Evolutionary conservation across 2,113 vertebrate genomes (phyloP).

Genomic region (Nannospalax galili): DNA sequence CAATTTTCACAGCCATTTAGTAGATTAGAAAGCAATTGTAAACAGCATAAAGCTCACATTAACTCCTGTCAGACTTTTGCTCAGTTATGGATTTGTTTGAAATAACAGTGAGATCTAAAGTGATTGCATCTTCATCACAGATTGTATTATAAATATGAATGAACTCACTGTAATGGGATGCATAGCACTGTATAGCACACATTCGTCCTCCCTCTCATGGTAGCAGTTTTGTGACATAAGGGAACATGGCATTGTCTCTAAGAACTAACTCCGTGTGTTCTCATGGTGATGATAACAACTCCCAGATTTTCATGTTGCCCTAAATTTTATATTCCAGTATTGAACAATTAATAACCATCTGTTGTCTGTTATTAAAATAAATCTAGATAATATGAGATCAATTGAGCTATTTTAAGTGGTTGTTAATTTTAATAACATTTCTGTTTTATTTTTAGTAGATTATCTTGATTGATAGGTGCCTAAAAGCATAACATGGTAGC

Average conservation of each 20-base stretch:
- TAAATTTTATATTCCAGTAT: conserved; percentile 71
- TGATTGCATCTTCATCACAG: conserved; percentile 84
- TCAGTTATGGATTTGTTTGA: conserved; percentile 89
- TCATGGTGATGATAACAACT: conserved; percentile 69
- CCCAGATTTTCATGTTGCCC: conserved; percentile 70
- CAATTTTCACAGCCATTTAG: conserved; percentile 91
- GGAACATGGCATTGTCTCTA: conserved; percentile 72
- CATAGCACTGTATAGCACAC: conserved; percentile 71
- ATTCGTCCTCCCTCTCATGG: conserved; percentile 71
- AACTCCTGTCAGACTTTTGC: conserved; percentile 89
- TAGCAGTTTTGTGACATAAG: conserved; percentile 80
- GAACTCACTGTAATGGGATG: conserved; percentile 81
- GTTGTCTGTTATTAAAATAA: conserved; percentile 78
- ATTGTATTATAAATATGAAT: conserved; percentile 89
- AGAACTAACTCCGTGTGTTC: conserved; percentile 77
- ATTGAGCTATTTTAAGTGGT: conserved; percentile 64
- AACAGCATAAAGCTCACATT: conserved; percentile 88
- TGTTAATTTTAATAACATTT: conserved; percentile 58
- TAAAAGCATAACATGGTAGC: conserved; percentile 65
- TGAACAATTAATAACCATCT: conserved; percentile 72
- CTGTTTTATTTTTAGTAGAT: conserved; percentile 62
- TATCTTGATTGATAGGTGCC: conserved; percentile 58
- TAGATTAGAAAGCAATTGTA: conserved; percentile 92
- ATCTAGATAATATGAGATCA: conserved; percentile 57
- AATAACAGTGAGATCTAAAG: conserved; percentile 85